Evolutionary conservation across 2,113 vertebrate species (phyloP), one percentile per base, ranked within the genome.

Genomic region (Seriola aureovittata): DNA sequence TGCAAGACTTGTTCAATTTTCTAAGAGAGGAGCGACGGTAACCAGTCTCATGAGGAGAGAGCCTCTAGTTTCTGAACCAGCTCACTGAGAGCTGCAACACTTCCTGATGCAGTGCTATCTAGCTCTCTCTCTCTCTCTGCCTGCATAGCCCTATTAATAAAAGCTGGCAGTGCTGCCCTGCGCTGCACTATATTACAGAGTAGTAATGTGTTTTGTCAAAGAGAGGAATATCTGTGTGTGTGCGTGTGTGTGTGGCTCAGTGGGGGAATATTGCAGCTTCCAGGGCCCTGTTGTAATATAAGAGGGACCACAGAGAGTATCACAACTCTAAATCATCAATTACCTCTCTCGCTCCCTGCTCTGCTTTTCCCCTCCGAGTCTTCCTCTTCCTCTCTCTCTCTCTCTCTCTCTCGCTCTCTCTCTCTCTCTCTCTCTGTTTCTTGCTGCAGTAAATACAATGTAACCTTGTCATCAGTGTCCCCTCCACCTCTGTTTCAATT

Each of bases 201-300:
- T 87, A 91, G 81, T 93, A 89, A 94, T 91, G 90, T 90, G 75
- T 87, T 92, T 89, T 91, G 89, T 92, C 88, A 92, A 58, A 84
- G 81, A 71, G 59, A 80, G 75, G 87, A 89, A 88, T 93, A 85
- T 82, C 19, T 70, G 78, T 82, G 71, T 58, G 54, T 86, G 50
- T 80, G 67, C 75, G 65, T 75, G 72, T 76, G 72, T 80, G 52
- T 57, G 57, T 71, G 75, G 57, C 73, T 62, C 80, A 74, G 66
- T 72, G 71, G 81, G 82, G 70, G 71, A 85, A 89, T 88, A 90
- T 82, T 81, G 88, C 74, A 84, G 85, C 89, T 91, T 92, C 88
- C 82, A 91, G 82, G 83, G 90, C 71, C 76, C 84, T 85, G 80
- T 85, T 90, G 89, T 90, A 89, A 93, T 91, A 89, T 91, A 93